These are phyloP conservation scores for Teleopsis dalmanni DNA, from an alignment of 1,140 invertebrate genomes.

Conservation along the genomic window DNA sequence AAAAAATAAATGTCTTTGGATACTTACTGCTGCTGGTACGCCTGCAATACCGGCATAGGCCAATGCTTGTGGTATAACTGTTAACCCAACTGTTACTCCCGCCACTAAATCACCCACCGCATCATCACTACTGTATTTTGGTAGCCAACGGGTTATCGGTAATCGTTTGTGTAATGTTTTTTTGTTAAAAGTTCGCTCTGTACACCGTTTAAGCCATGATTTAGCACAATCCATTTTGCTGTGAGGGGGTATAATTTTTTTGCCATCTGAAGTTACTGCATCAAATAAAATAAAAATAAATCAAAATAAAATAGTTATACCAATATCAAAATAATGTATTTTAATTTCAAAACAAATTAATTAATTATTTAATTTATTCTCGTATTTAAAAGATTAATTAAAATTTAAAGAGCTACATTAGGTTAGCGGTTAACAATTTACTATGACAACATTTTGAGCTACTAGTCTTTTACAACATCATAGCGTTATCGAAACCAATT, in stretches of 20 bases:
- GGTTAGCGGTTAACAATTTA: too few species aligned
- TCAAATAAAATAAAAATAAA: neutral
- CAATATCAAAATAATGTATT: neutral
- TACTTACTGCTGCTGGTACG: conserved; percentile 51
- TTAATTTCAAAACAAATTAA: too few species aligned
- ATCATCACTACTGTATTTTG: conserved; percentile 59
- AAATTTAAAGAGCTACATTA: too few species aligned
- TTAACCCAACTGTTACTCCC: conserved; percentile 78
- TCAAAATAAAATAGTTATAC: neutral
- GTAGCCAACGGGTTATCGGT: conserved; percentile 66
- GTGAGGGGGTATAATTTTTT: conserved; percentile 21
- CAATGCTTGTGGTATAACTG: conserved; percentile 71
- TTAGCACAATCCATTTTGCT: conserved; percentile 19
- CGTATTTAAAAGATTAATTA: too few species aligned
- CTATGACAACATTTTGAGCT: too few species aligned
- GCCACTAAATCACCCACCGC: conserved; percentile 73
- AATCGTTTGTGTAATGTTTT: conserved; percentile 63
- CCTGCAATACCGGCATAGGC: conserved; percentile 80
- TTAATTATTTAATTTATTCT: too few species aligned
- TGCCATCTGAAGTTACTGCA: conserved; percentile 31
- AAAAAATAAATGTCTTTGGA: too few species aligned
- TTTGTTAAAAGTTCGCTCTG: conserved; percentile 45
- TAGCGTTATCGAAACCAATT: too few species aligned
- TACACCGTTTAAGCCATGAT: conserved; percentile 18
- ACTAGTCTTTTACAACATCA: too few species aligned